Base-by-base conservation (phyloP, 1,140 invertebrate genomes). In the Bombyx mandarina region DNA sequence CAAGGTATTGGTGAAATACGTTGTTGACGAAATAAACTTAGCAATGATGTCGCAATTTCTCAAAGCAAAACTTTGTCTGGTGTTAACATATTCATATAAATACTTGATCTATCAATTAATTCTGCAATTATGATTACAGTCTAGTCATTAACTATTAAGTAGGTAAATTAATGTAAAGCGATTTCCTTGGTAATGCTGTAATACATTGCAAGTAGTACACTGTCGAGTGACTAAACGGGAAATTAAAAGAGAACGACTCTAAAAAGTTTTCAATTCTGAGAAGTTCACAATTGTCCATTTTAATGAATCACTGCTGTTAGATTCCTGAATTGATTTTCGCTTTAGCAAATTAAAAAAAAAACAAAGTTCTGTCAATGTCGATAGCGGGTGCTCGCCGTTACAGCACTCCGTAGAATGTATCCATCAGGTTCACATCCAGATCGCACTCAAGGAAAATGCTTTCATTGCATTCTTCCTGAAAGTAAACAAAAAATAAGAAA, bases 361-460 rank as follows among this genome's bases (percentile, higher is more conserved):
- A 18, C 12, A 18, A 35, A 35, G 26, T 35, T 35, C 26, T 35
- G 26, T 35, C 26, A 35, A 35, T 5, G 26, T 35, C 26, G 26
- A 35, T 35, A 35, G 26, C 26, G 26, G 26, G 26, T 35, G 57
- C 60, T 54, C 53, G 22, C 57, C 60, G 62, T 82, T 75, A 86
- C 79, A 79, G 75, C 54, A 75, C 78, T 45, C 81, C 71, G 73
- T 86, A 84, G 57, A 86, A 77, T 51, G 79, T 79, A 57, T 86
- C 82, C 79, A 86, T 79, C 55, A 86, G 60, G 63, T 69, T 82
- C 22, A 78, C 63, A 66, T 86, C 82, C 67, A 86, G 67, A 65
- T 83, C 82, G 65, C 79, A 81, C 69, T 84, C 82, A 65, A 86
- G 58, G 68, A 82, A 86, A 58, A 82, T 78, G 73, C 68, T 82